Evolutionary conservation across 2,888 invertebrate genomes (phyloP).

Genomic region (Panzeria rudis): DNA sequence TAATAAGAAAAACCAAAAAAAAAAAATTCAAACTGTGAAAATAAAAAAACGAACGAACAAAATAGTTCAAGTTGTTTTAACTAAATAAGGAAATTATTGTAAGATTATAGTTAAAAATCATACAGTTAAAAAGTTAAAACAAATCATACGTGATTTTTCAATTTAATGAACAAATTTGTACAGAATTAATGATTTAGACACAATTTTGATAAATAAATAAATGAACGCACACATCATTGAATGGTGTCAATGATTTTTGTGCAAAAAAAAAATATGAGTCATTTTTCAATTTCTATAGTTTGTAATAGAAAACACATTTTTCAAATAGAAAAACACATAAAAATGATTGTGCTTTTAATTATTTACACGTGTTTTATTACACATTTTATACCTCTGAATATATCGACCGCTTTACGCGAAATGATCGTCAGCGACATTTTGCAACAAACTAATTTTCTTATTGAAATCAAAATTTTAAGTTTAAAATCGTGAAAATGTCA

Average conservation of each 20-base stretch:
- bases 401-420: background rate
- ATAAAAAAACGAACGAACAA: background rate
- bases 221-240: slow-evolving; percentile 28
- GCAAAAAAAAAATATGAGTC: slow-evolving; percentile 45
- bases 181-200: slow-evolving; percentile 47
- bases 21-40: slow-evolving; percentile 8
- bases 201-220: slow-evolving; percentile 18
- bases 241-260: slow-evolving; percentile 70
- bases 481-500: too few relatives aligned
- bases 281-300: slow-evolving; percentile 14
- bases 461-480: too few relatives aligned
- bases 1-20: slow-evolving; percentile 18
- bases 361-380: slow-evolving; percentile 12
- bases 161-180: slow-evolving; percentile 66
- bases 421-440: too few relatives aligned
- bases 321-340: background rate
- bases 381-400: background rate
- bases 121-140: slow-evolving; percentile 32
- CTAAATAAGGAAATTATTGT: slow-evolving; percentile 67
- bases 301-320: slow-evolving; percentile 20
- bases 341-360: background rate
- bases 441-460: too few relatives aligned
- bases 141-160: slow-evolving; percentile 63
- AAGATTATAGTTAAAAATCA: slow-evolving; percentile 41
- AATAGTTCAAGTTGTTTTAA: slow-evolving; percentile 49